Percentiles rank a stretch among this genome's conserved stretches.
phyloP scores from a whole-genome alignment of 1,140 invertebrate genomes.

The Zaprionus vittiger region DNA sequence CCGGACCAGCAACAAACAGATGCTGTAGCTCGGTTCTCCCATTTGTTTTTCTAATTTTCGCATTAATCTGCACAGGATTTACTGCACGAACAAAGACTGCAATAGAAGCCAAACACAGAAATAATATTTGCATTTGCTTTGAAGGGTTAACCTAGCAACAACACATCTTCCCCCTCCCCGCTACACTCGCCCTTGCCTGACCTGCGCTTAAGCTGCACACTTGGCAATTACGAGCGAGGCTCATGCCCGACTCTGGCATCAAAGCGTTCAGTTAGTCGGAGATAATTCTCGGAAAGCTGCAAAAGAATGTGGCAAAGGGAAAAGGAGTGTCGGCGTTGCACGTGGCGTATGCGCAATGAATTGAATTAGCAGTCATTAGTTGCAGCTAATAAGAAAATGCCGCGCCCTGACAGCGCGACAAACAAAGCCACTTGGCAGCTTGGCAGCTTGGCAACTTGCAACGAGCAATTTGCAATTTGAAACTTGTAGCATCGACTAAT shows the following conservation, averaged over 20 bases:
- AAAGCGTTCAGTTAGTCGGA: not conserved
- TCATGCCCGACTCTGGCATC: not conserved
- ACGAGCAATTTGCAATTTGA: slow-evolving; percentile 19
- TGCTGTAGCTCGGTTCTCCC: no score
- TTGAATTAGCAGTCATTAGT: slow-evolving; percentile 34
- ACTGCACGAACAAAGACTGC: not conserved
- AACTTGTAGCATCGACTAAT: not conserved
- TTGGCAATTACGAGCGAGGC: slow-evolving; percentile 5
- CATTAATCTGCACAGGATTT: not conserved
- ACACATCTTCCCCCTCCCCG: no score
- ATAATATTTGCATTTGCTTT: not conserved
- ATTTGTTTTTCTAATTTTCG: not conserved
- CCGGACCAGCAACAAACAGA: no score
- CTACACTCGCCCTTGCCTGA: not conserved
- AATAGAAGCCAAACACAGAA: not conserved
- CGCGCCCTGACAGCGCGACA: slow-evolving; percentile 4
- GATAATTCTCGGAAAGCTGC: not conserved
- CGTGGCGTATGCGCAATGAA: slow-evolving; percentile 34
- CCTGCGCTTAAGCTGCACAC: not conserved
- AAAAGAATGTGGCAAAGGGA: not conserved
- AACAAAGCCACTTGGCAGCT: not conserved
- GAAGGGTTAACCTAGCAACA: not conserved
- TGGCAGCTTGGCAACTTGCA: not conserved
- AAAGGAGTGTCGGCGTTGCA: slow-evolving; percentile 11
- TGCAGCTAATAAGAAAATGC: not conserved